These are phyloP conservation scores for Carlito syrichta DNA, from an alignment of 2,113 vertebrate species.

Conservation along the genomic window DNA sequence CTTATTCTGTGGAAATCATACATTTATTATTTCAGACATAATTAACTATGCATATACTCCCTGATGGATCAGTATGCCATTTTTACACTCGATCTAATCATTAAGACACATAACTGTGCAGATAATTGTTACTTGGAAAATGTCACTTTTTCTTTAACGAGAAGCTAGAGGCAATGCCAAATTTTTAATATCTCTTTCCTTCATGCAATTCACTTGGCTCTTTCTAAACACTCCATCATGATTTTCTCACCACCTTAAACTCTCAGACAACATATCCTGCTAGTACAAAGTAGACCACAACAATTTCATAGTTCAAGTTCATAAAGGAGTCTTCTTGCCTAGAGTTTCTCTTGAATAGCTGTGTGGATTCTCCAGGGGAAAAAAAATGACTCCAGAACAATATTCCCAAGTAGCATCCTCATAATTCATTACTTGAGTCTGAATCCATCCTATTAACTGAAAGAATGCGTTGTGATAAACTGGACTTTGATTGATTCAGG, in stretches of 20 bases:
- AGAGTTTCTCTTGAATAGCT: neutral
- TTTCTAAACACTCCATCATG: neutral
- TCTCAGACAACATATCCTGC: neutral
- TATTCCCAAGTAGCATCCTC: fast-evolving
- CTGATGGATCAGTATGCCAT: constrained; percentile 69
- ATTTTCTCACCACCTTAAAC: neutral
- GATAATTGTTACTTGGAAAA: constrained; percentile 68
- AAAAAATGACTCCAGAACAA: neutral
- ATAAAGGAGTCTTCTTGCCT: neutral
- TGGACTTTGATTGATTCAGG: neutral
- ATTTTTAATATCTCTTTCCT: neutral
- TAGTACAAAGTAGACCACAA: neutral
- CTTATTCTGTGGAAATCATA: constrained; percentile 77
- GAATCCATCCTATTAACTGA: neutral
- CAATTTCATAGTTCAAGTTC: neutral
- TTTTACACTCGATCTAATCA: constrained; percentile 60
- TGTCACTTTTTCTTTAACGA: constrained; percentile 11
- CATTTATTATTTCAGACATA: constrained; percentile 81
- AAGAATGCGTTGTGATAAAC: neutral
- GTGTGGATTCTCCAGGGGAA: neutral
- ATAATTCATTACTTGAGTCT: too few relatives aligned
- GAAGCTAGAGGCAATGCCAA: neutral
- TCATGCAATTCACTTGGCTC: neutral
- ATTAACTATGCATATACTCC: constrained; percentile 76
- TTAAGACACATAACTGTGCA: constrained; percentile 68